Evolutionary conservation across 92 coral and sea anemone genomes (phyloP).

Genomic region (Heliopora coerulea): DNA sequence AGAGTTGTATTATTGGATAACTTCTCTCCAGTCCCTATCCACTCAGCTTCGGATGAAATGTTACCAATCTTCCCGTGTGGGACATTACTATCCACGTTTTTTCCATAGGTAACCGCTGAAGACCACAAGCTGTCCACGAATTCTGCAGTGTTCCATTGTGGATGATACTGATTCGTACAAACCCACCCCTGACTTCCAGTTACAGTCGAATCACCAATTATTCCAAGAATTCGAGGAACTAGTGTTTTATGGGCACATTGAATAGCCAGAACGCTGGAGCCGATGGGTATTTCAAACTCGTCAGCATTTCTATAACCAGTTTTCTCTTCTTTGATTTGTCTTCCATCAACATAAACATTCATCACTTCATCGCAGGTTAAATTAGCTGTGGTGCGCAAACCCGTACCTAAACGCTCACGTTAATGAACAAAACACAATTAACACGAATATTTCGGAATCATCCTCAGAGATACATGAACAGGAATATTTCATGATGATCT

Average conservation of each 20-base stretch:
- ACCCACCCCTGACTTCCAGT: constrained; percentile 4
- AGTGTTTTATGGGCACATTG: not conserved
- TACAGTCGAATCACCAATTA: not conserved
- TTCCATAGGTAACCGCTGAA: not conserved
- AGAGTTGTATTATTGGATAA: not conserved
- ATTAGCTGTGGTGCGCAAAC: not conserved
- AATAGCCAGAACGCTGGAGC: not conserved
- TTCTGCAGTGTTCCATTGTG: not conserved
- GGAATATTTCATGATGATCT: too few relatives aligned
- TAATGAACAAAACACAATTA: too few relatives aligned
- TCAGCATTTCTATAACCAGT: not conserved
- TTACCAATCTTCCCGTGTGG: not conserved
- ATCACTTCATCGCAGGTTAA: constrained; percentile 12
- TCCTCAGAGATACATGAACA: too few relatives aligned
- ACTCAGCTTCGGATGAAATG: constrained; percentile 6
- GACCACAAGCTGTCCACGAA: constrained; percentile 23
- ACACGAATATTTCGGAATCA: too few relatives aligned
- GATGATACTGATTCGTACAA: constrained; percentile 6
- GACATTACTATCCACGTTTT: not conserved
- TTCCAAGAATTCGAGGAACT: not conserved
- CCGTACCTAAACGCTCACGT: not conserved
- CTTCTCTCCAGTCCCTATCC: constrained; percentile 8
- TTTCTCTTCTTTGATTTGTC: not conserved
- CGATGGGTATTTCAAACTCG: not conserved
- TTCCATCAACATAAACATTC: constrained; percentile 13